Conservation (phyloP, 2,797 vertebrate genomes). For the Spea hammondii region DNA sequence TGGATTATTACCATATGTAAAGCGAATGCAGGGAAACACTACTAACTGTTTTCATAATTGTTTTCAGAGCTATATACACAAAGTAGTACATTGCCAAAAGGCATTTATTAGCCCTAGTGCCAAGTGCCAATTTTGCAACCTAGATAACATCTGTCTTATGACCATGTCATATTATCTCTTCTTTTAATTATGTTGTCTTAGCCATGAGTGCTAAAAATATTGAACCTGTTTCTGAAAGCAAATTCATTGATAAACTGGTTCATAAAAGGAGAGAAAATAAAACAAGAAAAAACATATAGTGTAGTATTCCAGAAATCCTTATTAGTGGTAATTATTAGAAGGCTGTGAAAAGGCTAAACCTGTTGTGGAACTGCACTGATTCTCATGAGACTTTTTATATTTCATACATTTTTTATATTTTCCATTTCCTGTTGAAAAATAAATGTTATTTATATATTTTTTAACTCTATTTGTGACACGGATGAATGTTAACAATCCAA, state of each 20-base stretch:
- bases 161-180: conserved; percentile 2
- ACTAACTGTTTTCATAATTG: conserved; percentile 35
- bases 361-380: neutral
- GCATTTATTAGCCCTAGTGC: neutral
- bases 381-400: no score
- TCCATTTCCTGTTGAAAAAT: no score
- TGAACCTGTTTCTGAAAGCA: no score
- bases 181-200: conserved; percentile 30
- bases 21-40: conserved; percentile 29
- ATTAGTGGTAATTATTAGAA: neutral
- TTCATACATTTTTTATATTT: no score
- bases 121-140: neutral
- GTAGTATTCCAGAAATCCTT: no score
- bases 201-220: neutral
- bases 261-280: no score
- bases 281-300: no score
- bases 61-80: conserved; percentile 16
- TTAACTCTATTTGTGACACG: no score
- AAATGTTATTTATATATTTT: neutral
- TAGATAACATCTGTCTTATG: neutral
- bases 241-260: no score
- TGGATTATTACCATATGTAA: conserved; percentile 47
- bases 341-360: no score
- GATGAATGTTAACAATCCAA: no score
- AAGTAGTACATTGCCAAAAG: conserved; percentile 11